Evolutionary conservation across 2,113 vertebrate genomes (phyloP).

Genomic region (Chiloscyllium plagiosum): DNA sequence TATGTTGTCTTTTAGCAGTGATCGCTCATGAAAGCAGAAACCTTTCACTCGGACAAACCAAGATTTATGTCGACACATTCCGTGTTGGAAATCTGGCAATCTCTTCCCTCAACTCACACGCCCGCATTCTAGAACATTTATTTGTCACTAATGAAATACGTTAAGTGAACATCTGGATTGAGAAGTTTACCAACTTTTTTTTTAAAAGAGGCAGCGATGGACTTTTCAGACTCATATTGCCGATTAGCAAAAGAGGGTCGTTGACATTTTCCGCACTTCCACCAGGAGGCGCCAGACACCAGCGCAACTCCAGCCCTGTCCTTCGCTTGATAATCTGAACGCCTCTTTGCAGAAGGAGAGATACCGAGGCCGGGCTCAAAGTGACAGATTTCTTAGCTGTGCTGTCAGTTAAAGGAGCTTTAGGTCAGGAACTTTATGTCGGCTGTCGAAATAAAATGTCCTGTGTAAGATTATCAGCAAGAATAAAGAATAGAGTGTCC

Average conservation of each 20-base stretch:
- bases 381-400: not conserved
- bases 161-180: not conserved
- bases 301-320: not conserved
- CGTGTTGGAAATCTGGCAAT: not conserved
- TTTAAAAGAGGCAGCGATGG: not conserved
- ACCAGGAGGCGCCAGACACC: constrained; percentile 15
- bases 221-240: too few relatives aligned
- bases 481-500: not conserved
- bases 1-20: not conserved
- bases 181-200: not conserved
- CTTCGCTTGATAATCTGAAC: not conserved
- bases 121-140: not conserved
- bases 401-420: not conserved
- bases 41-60: not conserved
- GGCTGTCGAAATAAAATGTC: constrained; percentile 8
- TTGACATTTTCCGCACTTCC: not conserved
- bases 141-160: not conserved
- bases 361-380: not conserved
- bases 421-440: constrained; percentile 21
- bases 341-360: not conserved
- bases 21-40: not conserved
- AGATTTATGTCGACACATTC: not conserved
- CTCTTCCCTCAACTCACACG: not conserved
- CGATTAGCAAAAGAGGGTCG: not conserved
- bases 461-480: constrained; percentile 12